A percentile compares a stretch with the other conserved stretches of the same genome.
phyloP scores from a whole-genome alignment of 2,113 vertebrate genomes.

The Nasalis larvatus region DNA sequence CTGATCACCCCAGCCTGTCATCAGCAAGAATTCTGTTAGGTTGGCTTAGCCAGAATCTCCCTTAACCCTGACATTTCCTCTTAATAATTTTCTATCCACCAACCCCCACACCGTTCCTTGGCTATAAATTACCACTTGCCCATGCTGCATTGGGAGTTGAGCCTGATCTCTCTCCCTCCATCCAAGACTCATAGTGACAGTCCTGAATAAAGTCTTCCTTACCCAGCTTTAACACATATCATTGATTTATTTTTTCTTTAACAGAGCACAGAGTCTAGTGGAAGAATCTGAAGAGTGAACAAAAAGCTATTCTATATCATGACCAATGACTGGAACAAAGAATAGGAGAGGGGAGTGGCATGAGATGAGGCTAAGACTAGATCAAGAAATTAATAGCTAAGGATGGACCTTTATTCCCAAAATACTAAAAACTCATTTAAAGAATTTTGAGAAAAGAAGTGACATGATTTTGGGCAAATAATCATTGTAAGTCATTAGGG shows the following conservation, averaged over 20 bases:
- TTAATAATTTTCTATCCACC: neutral
- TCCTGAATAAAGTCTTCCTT: neutral
- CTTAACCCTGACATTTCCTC: neutral
- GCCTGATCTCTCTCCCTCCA: neutral
- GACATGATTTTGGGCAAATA: slow-evolving; percentile 1
- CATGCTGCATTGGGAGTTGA: neutral
- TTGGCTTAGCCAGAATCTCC: neutral
- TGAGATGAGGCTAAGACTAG: neutral
- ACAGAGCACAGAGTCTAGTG: neutral
- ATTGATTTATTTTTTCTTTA: neutral
- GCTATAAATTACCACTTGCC: neutral
- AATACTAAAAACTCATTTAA: neutral
- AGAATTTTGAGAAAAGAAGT: neutral
- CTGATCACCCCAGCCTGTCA: neutral
- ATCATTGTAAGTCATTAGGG: neutral
- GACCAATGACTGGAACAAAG: neutral
- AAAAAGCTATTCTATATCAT: neutral
- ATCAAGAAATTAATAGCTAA: neutral
- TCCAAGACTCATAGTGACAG: neutral
- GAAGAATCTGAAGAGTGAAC: neutral
- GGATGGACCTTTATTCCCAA: neutral
- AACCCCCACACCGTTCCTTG: neutral
- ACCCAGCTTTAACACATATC: neutral
- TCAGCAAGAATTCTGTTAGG: neutral
- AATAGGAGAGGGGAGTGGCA: neutral